phyloP scores from a whole-genome alignment of 1,140 invertebrate genomes.

The Pseudoatta argentina region DNA sequence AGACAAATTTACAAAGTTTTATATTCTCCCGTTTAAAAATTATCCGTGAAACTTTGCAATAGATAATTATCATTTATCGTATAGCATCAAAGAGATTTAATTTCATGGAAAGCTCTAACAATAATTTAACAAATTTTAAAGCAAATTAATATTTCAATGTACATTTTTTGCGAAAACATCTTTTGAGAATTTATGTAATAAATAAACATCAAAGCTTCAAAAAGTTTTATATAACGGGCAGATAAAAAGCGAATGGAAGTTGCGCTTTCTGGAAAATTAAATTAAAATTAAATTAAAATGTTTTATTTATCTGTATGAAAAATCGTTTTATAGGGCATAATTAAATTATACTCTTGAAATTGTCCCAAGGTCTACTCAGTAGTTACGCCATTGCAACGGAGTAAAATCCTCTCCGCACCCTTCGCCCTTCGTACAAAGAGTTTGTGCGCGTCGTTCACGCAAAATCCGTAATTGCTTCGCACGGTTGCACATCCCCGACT shows the following conservation, averaged over 20 bases:
- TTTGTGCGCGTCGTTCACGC: constrained; percentile 78
- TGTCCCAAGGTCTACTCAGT: neutral
- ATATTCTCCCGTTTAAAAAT: neutral
- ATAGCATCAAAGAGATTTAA: neutral
- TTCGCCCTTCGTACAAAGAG: constrained; percentile 67
- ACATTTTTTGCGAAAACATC: neutral
- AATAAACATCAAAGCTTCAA: neutral
- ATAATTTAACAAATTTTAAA: constrained; percentile 12
- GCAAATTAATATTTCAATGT: neutral
- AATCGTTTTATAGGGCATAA: neutral
- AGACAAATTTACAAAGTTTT: neutral
- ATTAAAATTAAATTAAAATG: neutral
- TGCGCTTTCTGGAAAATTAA: neutral
- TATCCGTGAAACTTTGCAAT: neutral
- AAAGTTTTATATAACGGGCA: neutral
- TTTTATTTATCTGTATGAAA: neutral
- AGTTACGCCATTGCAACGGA: constrained; percentile 58
- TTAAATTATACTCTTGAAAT: constrained; percentile 18
- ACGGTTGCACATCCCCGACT: constrained; percentile 77
- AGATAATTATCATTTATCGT: neutral
- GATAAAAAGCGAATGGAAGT: neutral
- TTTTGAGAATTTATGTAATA: neutral
- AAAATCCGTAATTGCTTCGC: constrained; percentile 83
- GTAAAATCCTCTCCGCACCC: constrained; percentile 64
- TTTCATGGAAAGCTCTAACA: neutral